phyloP scores from a whole-genome alignment of 2,797 vertebrate genomes.

The Crenichthys baileyi region DNA sequence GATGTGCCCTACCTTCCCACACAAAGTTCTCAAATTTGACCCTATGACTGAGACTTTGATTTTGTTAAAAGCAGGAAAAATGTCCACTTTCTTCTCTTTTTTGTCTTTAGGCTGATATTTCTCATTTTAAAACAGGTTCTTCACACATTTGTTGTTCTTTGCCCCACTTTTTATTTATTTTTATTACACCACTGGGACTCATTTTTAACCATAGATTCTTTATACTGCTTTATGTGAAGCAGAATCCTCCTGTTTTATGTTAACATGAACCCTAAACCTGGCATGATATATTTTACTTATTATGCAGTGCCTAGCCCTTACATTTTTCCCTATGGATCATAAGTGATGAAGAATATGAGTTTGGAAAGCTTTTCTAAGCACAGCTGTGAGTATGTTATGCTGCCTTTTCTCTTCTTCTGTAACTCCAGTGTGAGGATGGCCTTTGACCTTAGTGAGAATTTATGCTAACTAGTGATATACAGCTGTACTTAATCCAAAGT shows the following conservation, averaged over 20 bases:
- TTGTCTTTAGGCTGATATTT: conserved; percentile 11
- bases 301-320: conserved; percentile 50
- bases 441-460: conserved; percentile 66
- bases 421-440: conserved; percentile 59
- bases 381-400: conserved; percentile 56
- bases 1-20: conserved; percentile 53
- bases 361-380: conserved; percentile 32
- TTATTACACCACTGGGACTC: conserved; percentile 36
- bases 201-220: conserved; percentile 37
- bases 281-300: conserved; percentile 58
- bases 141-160: conserved; percentile 25
- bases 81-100: conserved; percentile 10
- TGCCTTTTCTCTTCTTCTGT: conserved; percentile 39
- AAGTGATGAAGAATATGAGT: conserved; percentile 51
- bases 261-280: conserved; percentile 66
- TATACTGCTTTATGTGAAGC: conserved; percentile 39
- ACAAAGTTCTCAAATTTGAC: conserved; percentile 42
- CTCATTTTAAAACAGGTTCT: conserved; percentile 39
- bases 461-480: conserved; percentile 51
- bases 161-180: conserved; percentile 12
- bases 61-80: conserved; percentile 32
- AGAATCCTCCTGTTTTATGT: conserved; percentile 65
- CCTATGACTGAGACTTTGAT: conserved; percentile 49
- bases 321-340: conserved; percentile 32
- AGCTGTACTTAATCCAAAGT: conserved; percentile 47